These are phyloP conservation scores for Perdita meconis DNA, from an alignment of 2,888 invertebrate genomes.

Conservation along the genomic window DNA sequence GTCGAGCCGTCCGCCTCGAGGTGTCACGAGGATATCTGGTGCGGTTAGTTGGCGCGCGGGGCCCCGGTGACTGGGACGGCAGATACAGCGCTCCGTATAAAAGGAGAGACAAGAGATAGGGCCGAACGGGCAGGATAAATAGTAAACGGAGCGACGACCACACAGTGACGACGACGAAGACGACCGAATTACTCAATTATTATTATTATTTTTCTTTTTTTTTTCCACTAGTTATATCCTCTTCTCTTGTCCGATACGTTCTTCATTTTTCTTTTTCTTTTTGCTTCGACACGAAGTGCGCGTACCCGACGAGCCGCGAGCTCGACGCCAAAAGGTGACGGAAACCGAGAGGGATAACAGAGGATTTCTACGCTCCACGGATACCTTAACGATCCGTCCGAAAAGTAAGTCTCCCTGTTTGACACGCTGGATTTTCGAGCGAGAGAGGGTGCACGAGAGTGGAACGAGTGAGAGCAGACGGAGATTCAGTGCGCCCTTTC, in stretches of 20 bases:
- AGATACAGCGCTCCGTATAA: conserved; percentile 70
- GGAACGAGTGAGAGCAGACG: conserved; percentile 40
- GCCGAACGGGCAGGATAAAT: conserved; percentile 53
- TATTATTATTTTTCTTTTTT: neutral
- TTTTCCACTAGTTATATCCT: conserved; percentile 13
- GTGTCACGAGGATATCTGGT: conserved; percentile 75
- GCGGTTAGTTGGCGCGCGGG: conserved; percentile 84
- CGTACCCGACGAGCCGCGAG: conserved; percentile 38
- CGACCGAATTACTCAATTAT: conserved; percentile 60
- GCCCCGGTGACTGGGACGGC: conserved; percentile 83
- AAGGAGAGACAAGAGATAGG: conserved; percentile 64
- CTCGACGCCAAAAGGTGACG: conserved; percentile 1
- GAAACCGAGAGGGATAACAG: conserved; percentile 10
- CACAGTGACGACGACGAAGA: conserved; percentile 65
- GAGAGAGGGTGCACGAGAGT: conserved; percentile 26
- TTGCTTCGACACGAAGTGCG: conserved; percentile 36
- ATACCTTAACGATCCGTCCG: conserved; percentile 42
- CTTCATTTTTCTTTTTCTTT: no score
- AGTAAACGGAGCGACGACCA: conserved; percentile 66
- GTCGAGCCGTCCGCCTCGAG: conserved; percentile 63
- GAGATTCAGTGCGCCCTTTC: conserved; percentile 43
- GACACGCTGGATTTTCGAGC: conserved; percentile 35
- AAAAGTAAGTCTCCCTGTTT: conserved; percentile 63
- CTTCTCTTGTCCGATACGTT: neutral
- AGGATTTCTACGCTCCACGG: conserved; percentile 38